Evolutionary conservation across 1,140 invertebrate species (phyloP).

Genomic region (Bombus superbus): DNA sequence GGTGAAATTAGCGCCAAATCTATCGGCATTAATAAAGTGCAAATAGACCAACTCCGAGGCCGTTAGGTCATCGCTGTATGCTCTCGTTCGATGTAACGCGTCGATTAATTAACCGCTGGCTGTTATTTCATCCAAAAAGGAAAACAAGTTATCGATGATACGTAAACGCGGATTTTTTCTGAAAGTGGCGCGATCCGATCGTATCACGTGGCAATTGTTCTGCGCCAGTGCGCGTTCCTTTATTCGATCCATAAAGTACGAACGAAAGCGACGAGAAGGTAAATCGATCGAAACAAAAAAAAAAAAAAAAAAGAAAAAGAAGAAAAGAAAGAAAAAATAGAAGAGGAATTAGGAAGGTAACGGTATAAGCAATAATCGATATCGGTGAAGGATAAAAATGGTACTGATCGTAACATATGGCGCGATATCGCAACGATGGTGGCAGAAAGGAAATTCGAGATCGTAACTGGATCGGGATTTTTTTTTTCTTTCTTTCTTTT

Average conservation of each 20-base stretch:
- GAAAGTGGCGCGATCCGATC: background rate
- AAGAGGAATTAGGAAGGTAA: constrained; percentile 20
- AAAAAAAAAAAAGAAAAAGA: background rate
- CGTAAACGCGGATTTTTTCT: background rate
- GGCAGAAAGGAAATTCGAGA: constrained; percentile 39
- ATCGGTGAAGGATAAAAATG: constrained; percentile 36
- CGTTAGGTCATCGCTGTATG: background rate
- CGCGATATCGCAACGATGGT: constrained; percentile 25
- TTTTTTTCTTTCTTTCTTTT: constrained; percentile 11
- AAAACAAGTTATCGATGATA: background rate
- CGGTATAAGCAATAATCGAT: constrained; percentile 44
- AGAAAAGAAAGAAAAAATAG: background rate
- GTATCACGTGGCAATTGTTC: background rate
- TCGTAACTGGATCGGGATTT: constrained; percentile 49
- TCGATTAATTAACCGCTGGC: background rate
- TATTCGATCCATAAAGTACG: background rate
- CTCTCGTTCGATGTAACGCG: background rate
- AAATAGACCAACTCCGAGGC: background rate
- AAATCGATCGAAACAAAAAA: constrained; percentile 3
- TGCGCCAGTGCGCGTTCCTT: background rate
- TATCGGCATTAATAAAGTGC: background rate
- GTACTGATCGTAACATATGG: constrained; percentile 39
- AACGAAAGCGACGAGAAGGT: background rate
- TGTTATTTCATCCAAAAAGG: background rate
- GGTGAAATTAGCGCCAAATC: constrained; percentile 12